Evolutionary conservation across 2,888 invertebrate genomes (phyloP), one percentile per base, ranked within the genome.

Genomic region (Andricus curvator): DNA sequence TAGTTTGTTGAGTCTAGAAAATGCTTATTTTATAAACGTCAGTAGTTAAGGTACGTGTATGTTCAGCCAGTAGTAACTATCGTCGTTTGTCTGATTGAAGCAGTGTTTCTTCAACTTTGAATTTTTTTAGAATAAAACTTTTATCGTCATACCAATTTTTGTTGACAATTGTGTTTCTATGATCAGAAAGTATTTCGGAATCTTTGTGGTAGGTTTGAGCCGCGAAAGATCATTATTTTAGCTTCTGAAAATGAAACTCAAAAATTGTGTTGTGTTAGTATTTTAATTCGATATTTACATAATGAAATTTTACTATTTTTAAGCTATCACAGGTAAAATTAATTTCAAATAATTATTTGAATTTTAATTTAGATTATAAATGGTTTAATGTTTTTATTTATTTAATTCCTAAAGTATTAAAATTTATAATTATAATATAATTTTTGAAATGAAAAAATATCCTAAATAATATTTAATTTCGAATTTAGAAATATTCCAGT

Each of bases 121-220:
- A 4, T 51, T 70, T 70, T 0, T 20, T 29, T 33, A 11, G 17
- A 17, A 8, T 70, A 33, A 70, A 70, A 70, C 5, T 51, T 70
- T 29, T 51, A 70, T 51, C 20, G 9, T 29, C 6, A 25, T 17
- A 48, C 20, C 20, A 29, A 51, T 25, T 51, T 70, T 44, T 51
- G 56, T 74, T 81, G 44, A 68, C 22, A 70, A 74, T 65, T 51
- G n/a, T 68, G 25, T 79, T 80, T 56, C 77, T 68, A 60, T 15
- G 60, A 22, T 33, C 44, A 64, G 48, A 77, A 77, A 78, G 17
- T 33, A 60, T 17, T 17, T 56, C 13, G 29, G 33, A 56, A 74
- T 60, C n/a, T 56, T n/a, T n/a, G 22, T 56, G 11, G 1, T 22
- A 56, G n/a, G 56, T 56, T 56, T 56, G 3, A n/a, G 11, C 11